Conservation (phyloP, 2,888 invertebrate genomes). For the Nomada flava region DNA sequence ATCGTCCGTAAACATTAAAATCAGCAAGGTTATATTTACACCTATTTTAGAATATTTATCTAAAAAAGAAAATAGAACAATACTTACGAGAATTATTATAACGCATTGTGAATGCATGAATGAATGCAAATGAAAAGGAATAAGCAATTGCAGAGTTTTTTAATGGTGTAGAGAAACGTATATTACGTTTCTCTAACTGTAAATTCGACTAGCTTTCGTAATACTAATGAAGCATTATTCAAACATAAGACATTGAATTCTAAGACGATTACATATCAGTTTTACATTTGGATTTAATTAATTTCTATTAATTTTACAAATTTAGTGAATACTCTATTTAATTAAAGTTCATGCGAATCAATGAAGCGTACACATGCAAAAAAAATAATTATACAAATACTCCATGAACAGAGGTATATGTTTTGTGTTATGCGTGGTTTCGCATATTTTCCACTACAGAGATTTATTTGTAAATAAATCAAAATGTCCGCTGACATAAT, state of each 20-base stretch:
- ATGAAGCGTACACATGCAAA: not conserved
- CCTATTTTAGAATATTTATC: constrained; percentile 13
- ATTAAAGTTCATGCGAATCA: not conserved
- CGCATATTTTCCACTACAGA: too few species aligned
- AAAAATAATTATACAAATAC: not conserved
- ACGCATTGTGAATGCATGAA: constrained; percentile 37
- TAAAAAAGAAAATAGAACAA: not conserved
- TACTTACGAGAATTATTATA: constrained; percentile 57
- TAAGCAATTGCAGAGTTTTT: not conserved
- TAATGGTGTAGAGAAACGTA: not conserved
- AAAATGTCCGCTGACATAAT: constrained; percentile 84
- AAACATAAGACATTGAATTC: not conserved
- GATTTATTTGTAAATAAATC: not conserved
- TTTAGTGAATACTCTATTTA: not conserved
- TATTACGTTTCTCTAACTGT: constrained; percentile 48
- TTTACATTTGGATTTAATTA: not conserved
- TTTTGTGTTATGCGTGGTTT: too few species aligned
- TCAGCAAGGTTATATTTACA: constrained; percentile 38
- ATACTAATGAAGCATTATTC: not conserved
- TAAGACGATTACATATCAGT: not conserved
- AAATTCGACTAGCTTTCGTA: constrained; percentile 35
- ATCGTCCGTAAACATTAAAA: constrained; percentile 5
- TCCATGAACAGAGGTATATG: not conserved
- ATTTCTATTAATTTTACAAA: not conserved
- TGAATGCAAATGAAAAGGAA: not conserved